phyloP scores from a whole-genome alignment of 2,113 vertebrate species.

The Cichladusa arquata region DNA sequence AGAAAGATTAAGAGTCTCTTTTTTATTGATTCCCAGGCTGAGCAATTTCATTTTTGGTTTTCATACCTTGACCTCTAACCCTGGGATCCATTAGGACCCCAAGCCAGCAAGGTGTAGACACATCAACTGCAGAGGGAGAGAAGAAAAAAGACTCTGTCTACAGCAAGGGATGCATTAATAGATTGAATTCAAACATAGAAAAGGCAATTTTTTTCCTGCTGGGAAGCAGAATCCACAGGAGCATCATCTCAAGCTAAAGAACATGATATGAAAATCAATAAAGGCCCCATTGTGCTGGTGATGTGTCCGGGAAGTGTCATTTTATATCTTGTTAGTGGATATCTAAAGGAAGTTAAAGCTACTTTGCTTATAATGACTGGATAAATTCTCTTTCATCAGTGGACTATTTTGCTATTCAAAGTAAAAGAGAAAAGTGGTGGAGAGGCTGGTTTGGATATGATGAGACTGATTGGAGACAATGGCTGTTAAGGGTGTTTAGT shows the following conservation, averaged over 20 bases:
- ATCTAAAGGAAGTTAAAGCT: slow-evolving; percentile 76
- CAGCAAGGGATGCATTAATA: slow-evolving; percentile 75
- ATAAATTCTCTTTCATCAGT: slow-evolving; percentile 73
- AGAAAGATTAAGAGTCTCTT: slow-evolving; percentile 50
- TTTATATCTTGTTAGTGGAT: slow-evolving; percentile 75
- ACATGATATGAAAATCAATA: slow-evolving; percentile 85
- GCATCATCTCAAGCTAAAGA: slow-evolving; percentile 74
- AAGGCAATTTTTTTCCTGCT: slow-evolving; percentile 78
- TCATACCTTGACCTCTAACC: slow-evolving; percentile 70
- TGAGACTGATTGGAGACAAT: slow-evolving; percentile 25
- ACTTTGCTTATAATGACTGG: slow-evolving; percentile 76
- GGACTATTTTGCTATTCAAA: slow-evolving; percentile 61
- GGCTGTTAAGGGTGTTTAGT: background rate
- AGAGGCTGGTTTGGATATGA: background rate
- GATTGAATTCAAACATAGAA: slow-evolving; percentile 78
- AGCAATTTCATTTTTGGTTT: slow-evolving; percentile 68
- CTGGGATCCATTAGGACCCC: slow-evolving; percentile 74
- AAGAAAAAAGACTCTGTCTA: slow-evolving; percentile 77
- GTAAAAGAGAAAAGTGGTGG: slow-evolving; percentile 49
- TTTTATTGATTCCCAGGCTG: slow-evolving; percentile 69
- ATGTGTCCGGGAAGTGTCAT: slow-evolving; percentile 81
- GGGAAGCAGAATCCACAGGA: slow-evolving; percentile 76
- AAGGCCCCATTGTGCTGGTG: slow-evolving; percentile 71
- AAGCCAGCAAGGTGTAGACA: slow-evolving; percentile 70
- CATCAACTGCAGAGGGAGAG: slow-evolving; percentile 72